These are phyloP conservation scores for Sitta europaea DNA, from an alignment of 2,113 vertebrate genomes.

Conservation along the genomic window DNA sequence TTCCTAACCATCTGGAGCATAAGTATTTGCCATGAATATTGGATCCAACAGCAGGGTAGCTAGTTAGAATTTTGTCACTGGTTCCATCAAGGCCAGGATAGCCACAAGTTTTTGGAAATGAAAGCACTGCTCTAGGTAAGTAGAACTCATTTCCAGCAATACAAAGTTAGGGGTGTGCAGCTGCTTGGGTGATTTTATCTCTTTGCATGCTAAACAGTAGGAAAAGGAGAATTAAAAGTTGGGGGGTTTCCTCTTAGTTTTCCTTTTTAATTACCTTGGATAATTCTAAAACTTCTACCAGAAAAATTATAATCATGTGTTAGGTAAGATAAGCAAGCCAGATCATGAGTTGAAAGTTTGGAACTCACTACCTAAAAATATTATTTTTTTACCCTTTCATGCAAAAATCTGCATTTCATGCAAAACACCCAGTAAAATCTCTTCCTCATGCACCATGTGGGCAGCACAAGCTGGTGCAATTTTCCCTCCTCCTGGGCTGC, in stretches of 20 bases:
- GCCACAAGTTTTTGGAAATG: background rate
- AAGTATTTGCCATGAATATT: background rate
- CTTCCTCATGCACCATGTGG: background rate
- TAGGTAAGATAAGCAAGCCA: background rate
- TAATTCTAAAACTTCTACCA: background rate
- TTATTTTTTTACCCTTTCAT: background rate
- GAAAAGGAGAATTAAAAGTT: background rate
- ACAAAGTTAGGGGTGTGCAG: background rate
- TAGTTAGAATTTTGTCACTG: background rate
- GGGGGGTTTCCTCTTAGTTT: background rate
- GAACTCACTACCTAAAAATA: background rate
- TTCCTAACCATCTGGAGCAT: background rate
- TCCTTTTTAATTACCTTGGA: background rate
- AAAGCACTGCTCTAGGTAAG: background rate
- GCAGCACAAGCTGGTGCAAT: background rate
- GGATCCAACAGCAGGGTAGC: background rate
- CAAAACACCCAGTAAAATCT: background rate
- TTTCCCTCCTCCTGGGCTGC: background rate
- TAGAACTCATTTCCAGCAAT: background rate
- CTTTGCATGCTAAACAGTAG: background rate
- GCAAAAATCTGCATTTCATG: background rate
- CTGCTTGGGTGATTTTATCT: background rate
- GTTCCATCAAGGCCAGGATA: background rate
- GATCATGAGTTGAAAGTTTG: background rate
- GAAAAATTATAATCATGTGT: background rate